phyloP scores from a whole-genome alignment of 1,140 invertebrate genomes.

The Drosophila repletoides region DNA sequence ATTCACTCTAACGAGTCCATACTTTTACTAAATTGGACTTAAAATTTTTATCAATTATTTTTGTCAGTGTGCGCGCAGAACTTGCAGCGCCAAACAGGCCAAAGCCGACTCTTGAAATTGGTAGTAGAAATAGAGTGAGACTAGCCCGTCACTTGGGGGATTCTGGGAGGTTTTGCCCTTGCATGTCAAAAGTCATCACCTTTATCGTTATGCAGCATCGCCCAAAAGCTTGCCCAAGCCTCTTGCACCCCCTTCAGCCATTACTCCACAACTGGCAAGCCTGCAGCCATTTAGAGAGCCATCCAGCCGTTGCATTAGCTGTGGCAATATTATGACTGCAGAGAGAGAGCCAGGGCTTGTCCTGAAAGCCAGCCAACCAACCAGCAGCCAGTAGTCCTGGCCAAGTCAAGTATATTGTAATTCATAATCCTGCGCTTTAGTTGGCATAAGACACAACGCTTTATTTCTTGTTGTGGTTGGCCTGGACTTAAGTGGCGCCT shows the following conservation, averaged over 20 bases:
- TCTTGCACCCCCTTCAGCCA: neutral
- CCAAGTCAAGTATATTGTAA: constrained; percentile 73
- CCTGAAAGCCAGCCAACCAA: constrained; percentile 14
- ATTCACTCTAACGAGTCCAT: too few species aligned
- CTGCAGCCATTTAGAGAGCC: constrained; percentile 48
- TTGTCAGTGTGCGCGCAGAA: too few species aligned
- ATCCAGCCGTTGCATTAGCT: constrained; percentile 63
- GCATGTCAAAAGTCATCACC: constrained; percentile 77
- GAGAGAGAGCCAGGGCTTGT: constrained; percentile 3
- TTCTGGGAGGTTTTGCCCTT: constrained; percentile 19
- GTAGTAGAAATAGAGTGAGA: constrained; percentile 1
- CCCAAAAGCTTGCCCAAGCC: constrained; percentile 10
- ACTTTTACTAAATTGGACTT: too few species aligned
- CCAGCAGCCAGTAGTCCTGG: constrained; percentile 27
- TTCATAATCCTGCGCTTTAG: constrained; percentile 75
- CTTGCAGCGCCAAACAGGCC: constrained; percentile 60
- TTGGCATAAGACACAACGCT: constrained; percentile 73
- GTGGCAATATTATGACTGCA: constrained; percentile 77
- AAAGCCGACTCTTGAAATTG: constrained; percentile 60
- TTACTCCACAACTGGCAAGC: neutral
- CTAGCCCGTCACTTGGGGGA: too few species aligned
- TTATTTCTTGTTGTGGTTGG: constrained; percentile 68
- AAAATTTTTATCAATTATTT: too few species aligned
- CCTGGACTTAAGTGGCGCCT: constrained; percentile 56
- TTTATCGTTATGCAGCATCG: constrained; percentile 56